phyloP scores from a whole-genome alignment of 2,797 vertebrate genomes.

The Siniperca scherzeri region DNA sequence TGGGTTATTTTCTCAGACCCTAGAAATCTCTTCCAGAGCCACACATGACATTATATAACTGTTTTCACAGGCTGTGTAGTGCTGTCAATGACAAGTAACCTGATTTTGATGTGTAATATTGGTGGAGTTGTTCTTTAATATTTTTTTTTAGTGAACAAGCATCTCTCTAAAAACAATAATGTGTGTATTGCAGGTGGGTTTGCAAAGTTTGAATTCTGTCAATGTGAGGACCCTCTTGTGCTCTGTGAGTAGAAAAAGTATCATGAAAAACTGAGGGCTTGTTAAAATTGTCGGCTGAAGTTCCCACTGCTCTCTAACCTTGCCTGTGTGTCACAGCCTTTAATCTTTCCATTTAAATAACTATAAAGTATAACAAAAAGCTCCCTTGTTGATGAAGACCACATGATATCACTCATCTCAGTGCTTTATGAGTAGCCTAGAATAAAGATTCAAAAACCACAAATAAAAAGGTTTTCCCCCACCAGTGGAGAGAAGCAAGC shows the following conservation, averaged over 20 bases:
- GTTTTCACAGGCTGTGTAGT: not conserved
- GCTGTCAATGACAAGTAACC: not conserved
- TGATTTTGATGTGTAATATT: not conserved
- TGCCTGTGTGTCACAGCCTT: slow-evolving; percentile 69
- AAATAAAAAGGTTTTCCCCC: slow-evolving; percentile 77
- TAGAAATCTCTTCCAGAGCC: not conserved
- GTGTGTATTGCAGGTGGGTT: not conserved
- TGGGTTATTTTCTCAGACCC: not conserved
- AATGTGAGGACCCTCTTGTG: slow-evolving; percentile 1
- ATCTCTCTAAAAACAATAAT: not conserved
- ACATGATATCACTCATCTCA: slow-evolving; percentile 81
- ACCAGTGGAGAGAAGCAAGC: slow-evolving; percentile 58
- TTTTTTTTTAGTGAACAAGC: not conserved
- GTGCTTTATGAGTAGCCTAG: slow-evolving; percentile 74
- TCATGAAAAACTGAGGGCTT: slow-evolving; percentile 26
- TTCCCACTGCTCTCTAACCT: slow-evolving; percentile 56
- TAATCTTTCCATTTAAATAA: slow-evolving; percentile 68
- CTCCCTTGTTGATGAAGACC: slow-evolving; percentile 73
- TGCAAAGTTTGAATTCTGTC: slow-evolving; percentile 2
- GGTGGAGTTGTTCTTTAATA: not conserved
- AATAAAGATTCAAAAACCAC: slow-evolving; percentile 79
- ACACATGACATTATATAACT: not conserved
- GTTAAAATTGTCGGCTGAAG: slow-evolving; percentile 53
- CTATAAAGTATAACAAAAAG: slow-evolving; percentile 72
- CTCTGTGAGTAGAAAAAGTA: not conserved